Conservation (phyloP, 1,140 invertebrate genomes). For the Kradibia gibbosae region DNA sequence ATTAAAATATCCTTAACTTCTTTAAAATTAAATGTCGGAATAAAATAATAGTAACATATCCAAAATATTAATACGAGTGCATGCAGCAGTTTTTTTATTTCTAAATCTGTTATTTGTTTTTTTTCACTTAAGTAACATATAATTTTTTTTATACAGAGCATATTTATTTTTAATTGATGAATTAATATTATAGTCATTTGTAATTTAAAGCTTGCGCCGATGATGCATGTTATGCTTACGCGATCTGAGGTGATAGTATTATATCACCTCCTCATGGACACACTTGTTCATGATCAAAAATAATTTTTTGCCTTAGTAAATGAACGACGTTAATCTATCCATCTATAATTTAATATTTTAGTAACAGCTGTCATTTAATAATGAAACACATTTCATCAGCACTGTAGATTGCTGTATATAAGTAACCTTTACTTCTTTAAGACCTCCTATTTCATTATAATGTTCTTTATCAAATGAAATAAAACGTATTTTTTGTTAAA, state of each 20-base stretch:
- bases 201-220: slow-evolving; percentile 72
- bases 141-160: background rate
- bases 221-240: slow-evolving; percentile 74
- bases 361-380: slow-evolving; percentile 57
- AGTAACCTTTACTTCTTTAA: too few relatives aligned
- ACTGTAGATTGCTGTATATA: slow-evolving; percentile 67
- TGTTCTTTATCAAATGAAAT: background rate
- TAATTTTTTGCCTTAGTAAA: slow-evolving; percentile 52
- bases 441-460: background rate
- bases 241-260: slow-evolving; percentile 70
- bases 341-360: slow-evolving; percentile 48
- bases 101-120: slow-evolving; percentile 22
- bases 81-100: slow-evolving; percentile 1
- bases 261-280: slow-evolving; percentile 61
- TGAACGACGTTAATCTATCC: slow-evolving; percentile 59
- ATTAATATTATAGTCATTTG: slow-evolving; percentile 30
- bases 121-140: background rate
- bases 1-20: background rate
- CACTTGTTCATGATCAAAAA: slow-evolving; percentile 60
- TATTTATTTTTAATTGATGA: background rate
- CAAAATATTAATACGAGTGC: slow-evolving; percentile 39
- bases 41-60: background rate
- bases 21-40: background rate
- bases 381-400: slow-evolving; percentile 60
- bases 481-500: background rate